Evolutionary conservation across 2,113 vertebrate genomes (phyloP).

Genomic region (Malurus elegans): DNA sequence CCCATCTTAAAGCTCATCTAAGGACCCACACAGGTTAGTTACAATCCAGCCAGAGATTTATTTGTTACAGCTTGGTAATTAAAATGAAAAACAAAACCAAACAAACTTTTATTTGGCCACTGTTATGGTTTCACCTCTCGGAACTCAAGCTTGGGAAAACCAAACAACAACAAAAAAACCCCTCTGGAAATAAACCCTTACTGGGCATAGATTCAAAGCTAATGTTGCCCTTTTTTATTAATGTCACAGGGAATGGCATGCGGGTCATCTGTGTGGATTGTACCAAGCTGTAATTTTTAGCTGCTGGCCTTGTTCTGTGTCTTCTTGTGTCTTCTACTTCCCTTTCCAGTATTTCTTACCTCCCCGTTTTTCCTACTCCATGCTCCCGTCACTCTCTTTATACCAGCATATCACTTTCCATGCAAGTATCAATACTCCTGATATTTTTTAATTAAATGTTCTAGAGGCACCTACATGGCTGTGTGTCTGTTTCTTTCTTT

Average conservation of each 20-base stretch:
- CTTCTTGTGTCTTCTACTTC: background rate
- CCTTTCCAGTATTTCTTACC: background rate
- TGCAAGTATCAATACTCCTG: background rate
- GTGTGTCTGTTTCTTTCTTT: slow-evolving; percentile 34
- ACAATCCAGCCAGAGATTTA: slow-evolving; percentile 32
- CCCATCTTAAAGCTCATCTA: slow-evolving; percentile 98
- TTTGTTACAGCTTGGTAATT: slow-evolving; percentile 57
- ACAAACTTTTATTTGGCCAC: slow-evolving; percentile 37
- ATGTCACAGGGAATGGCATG: background rate
- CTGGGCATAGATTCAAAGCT: background rate
- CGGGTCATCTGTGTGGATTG: background rate
- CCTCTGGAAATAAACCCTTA: background rate
- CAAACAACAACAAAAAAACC: background rate
- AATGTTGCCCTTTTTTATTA: background rate
- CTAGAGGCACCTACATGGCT: slow-evolving; percentile 1
- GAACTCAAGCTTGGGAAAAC: slow-evolving; percentile 13
- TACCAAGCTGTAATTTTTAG: slow-evolving; percentile 56
- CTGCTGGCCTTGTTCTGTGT: background rate
- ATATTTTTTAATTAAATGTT: slow-evolving; percentile 34
- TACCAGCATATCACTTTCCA: background rate
- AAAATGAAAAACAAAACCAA: slow-evolving; percentile 1
- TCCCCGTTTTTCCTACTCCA: background rate
- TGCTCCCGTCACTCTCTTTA: background rate
- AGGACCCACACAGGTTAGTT: slow-evolving; percentile 99
- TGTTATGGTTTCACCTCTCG: slow-evolving; percentile 6